Conservation (phyloP, 2,888 invertebrate species). For the Steinernema hermaphroditum region DNA sequence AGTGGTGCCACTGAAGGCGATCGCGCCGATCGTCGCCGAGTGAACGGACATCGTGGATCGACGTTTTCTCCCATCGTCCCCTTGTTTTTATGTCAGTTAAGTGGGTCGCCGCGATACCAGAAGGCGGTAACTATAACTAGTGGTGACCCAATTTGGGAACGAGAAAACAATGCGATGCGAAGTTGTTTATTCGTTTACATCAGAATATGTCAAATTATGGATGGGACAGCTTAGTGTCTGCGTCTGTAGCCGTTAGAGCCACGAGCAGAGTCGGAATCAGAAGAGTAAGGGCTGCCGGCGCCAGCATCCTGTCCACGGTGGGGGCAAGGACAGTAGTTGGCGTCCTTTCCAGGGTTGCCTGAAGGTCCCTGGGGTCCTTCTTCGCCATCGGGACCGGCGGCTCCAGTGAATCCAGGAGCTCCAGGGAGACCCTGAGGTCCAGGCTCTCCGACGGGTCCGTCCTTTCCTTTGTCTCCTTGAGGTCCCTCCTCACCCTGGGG, state of each 20-base stretch:
- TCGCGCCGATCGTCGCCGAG: constrained; percentile 59
- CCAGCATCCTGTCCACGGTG: constrained; percentile 13
- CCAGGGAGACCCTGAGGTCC: constrained; percentile 37
- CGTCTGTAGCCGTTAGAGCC: constrained; percentile 15
- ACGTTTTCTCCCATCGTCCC: not conserved
- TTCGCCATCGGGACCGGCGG: constrained; percentile 34
- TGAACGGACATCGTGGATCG: constrained; percentile 52
- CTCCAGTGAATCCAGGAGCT: constrained; percentile 33
- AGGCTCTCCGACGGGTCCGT: constrained; percentile 33
- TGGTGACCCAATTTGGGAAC: not conserved
- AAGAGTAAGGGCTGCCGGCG: not conserved
- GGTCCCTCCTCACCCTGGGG: constrained; percentile 43
- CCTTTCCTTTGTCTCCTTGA: constrained; percentile 41
- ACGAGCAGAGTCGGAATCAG: constrained; percentile 17
- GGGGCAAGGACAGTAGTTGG: constrained; percentile 31
- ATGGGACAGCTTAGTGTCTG: not conserved
- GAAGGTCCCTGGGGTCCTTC: constrained; percentile 28
- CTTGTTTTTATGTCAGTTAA: not conserved
- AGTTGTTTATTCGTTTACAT: not conserved
- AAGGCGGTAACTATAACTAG: constrained; percentile 19
- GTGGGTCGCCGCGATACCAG: not conserved
- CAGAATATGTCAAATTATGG: not conserved
- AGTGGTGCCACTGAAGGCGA: constrained; percentile 60
- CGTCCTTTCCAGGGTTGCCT: constrained; percentile 35
- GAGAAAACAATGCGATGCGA: not conserved